These are phyloP conservation scores for Parnassius mnemosyne DNA, from an alignment of 2,888 invertebrate species.

Conservation along the genomic window DNA sequence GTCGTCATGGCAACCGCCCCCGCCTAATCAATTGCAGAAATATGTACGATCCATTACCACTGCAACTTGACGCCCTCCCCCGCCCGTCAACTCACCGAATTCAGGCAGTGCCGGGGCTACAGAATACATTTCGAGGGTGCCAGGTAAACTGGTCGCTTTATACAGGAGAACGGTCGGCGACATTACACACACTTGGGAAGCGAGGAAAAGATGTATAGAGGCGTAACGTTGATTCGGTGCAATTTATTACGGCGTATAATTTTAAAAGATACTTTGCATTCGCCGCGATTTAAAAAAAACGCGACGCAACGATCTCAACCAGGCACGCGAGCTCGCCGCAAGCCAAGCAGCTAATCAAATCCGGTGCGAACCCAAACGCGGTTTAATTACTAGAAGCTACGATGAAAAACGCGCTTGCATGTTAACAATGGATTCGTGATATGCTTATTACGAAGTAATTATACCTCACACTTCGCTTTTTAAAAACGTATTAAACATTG, in stretches of 20 bases:
- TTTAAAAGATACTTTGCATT: constrained; percentile 4
- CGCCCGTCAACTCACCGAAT: constrained; percentile 34
- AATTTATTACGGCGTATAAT: constrained; percentile 21
- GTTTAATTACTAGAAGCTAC: not conserved
- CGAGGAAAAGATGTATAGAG: constrained; percentile 68
- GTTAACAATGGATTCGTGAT: constrained; percentile 2
- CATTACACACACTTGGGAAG: constrained; percentile 55
- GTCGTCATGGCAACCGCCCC: constrained; percentile 76
- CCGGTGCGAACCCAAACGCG: constrained; percentile 14
- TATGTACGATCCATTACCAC: constrained; percentile 74
- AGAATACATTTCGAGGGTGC: constrained; percentile 41
- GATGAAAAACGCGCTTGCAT: constrained; percentile 6
- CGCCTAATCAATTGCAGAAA: constrained; percentile 81
- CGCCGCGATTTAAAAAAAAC: constrained; percentile 4
- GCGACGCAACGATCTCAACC: not conserved
- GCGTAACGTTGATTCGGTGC: constrained; percentile 32
- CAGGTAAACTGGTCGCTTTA: constrained; percentile 45
- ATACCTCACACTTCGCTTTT: not conserved
- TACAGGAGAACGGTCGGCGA: constrained; percentile 53
- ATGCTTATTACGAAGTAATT: not conserved
- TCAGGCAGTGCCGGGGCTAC: constrained; percentile 30
- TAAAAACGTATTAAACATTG: not conserved
- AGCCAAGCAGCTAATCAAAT: constrained; percentile 6
- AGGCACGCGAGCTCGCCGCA: constrained; percentile 32
- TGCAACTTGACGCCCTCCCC: constrained; percentile 36